phyloP scores from a whole-genome alignment of 1,140 invertebrate species.

The Macrosteles quadrilineatus region DNA sequence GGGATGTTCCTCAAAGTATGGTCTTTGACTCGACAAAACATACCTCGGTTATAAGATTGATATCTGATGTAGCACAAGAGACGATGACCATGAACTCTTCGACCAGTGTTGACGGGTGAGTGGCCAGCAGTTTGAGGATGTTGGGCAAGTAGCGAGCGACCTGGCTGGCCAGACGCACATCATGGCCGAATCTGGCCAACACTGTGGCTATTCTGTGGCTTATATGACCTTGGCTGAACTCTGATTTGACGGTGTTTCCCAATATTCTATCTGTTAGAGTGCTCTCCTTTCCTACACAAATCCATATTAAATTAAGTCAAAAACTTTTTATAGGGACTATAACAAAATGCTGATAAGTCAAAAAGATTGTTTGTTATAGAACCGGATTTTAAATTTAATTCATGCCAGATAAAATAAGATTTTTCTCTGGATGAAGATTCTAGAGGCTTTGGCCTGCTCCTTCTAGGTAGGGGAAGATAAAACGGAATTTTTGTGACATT shows the following conservation, averaged over 20 bases:
- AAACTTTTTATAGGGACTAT: too few relatives aligned
- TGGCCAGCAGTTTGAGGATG: constrained; percentile 36
- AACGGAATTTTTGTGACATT: not conserved
- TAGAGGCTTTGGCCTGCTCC: not conserved
- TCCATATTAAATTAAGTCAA: too few relatives aligned
- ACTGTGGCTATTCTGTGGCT: not conserved
- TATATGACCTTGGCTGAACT: not conserved
- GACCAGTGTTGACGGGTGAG: constrained; percentile 34
- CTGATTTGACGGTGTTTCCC: not conserved
- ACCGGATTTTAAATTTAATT: not conserved
- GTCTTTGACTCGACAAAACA: not conserved
- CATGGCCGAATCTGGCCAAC: not conserved
- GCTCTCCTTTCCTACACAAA: not conserved
- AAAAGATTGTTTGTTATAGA: not conserved
- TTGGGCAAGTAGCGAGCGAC: constrained; percentile 32
- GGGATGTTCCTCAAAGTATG: not conserved
- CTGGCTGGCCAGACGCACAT: not conserved
- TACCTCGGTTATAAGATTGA: not conserved
- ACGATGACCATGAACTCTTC: constrained; percentile 36
- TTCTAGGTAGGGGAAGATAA: not conserved
- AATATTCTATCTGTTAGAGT: not conserved
- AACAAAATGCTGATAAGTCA: too few relatives aligned
- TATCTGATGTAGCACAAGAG: constrained; percentile 4
- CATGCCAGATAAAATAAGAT: not conserved
- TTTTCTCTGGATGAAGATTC: not conserved